phyloP scores from a whole-genome alignment of 2,888 invertebrate species.

The Taphrorychus bicolor region DNA sequence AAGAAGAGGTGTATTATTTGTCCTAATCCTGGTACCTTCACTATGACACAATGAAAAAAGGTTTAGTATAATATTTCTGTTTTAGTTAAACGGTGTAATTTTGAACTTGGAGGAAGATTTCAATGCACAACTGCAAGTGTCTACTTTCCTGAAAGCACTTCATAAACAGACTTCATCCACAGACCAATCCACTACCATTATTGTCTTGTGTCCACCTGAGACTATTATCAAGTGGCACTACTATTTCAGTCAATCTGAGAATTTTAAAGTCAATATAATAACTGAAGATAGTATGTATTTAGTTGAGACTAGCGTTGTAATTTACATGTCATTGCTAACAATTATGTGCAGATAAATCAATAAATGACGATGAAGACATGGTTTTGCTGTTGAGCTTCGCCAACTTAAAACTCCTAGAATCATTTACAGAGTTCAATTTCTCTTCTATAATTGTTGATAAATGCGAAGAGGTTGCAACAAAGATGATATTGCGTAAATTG shows the following conservation, averaged over 20 bases:
- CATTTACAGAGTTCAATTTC: constrained; percentile 45
- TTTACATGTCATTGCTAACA: not conserved
- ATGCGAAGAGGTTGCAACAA: constrained; percentile 51
- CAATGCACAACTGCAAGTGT: constrained; percentile 49
- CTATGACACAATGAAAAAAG: not conserved
- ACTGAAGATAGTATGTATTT: not conserved
- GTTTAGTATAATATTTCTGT: constrained; percentile 18
- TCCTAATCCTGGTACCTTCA: not conserved
- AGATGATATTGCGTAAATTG: constrained; percentile 48
- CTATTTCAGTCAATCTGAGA: constrained; percentile 46
- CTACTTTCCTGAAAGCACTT: constrained; percentile 49
- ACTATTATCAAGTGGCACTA: constrained; percentile 50
- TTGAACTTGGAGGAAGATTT: constrained; percentile 53
- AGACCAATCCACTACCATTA: constrained; percentile 40
- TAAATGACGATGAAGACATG: constrained; percentile 36
- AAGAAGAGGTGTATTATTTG: too few relatives aligned
- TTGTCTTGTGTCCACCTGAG: constrained; percentile 48
- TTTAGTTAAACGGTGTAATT: constrained; percentile 53
- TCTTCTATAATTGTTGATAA: constrained; percentile 51
- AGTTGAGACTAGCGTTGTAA: not conserved
- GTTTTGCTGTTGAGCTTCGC: constrained; percentile 47
- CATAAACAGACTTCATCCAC: constrained; percentile 26
- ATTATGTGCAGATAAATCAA: constrained; percentile 19
- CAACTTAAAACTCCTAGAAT: constrained; percentile 47
- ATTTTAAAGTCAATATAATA: constrained; percentile 44